Evolutionary conservation across 2,888 invertebrate species (phyloP).

Genomic region (Zygothrica quintamaculata): DNA sequence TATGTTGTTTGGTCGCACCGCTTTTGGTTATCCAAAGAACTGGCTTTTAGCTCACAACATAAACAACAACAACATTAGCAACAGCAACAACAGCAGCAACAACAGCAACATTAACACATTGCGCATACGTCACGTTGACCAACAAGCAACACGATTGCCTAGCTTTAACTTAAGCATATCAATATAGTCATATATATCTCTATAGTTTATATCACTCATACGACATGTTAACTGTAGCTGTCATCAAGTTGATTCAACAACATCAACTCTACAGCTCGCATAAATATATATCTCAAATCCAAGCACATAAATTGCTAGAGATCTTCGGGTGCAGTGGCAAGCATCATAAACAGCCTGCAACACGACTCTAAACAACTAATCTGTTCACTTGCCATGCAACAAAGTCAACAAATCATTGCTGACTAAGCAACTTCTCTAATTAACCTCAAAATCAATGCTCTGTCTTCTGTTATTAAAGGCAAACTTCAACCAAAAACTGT

Average conservation of each 20-base stretch:
- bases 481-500: background rate
- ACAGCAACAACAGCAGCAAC: slow-evolving; percentile 3
- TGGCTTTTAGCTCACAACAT: slow-evolving; percentile 38
- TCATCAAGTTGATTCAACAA: slow-evolving; percentile 38
- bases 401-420: slow-evolving; percentile 52
- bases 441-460: slow-evolving; percentile 48
- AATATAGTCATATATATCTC: background rate
- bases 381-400: slow-evolving; percentile 31
- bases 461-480: slow-evolving; percentile 19
- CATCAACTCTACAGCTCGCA: slow-evolving; percentile 20
- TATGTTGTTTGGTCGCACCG: slow-evolving; percentile 75
- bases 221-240: slow-evolving; percentile 28
- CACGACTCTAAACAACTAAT: slow-evolving; percentile 17
- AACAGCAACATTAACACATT: too few species aligned
- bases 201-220: slow-evolving; percentile 21
- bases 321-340: too few species aligned
- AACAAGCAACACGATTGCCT: slow-evolving; percentile 47
- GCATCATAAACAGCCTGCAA: slow-evolving; percentile 9
- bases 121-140: slow-evolving; percentile 71
- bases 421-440: slow-evolving; percentile 56
- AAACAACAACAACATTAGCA: slow-evolving; percentile 5
- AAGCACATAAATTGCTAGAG: background rate
- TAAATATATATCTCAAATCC: background rate
- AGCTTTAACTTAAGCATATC: background rate
- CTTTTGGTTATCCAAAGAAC: slow-evolving; percentile 70